These are phyloP conservation scores for Laticauda laticaudata DNA, from an alignment of 2,113 vertebrate genomes.

Conservation along the genomic window DNA sequence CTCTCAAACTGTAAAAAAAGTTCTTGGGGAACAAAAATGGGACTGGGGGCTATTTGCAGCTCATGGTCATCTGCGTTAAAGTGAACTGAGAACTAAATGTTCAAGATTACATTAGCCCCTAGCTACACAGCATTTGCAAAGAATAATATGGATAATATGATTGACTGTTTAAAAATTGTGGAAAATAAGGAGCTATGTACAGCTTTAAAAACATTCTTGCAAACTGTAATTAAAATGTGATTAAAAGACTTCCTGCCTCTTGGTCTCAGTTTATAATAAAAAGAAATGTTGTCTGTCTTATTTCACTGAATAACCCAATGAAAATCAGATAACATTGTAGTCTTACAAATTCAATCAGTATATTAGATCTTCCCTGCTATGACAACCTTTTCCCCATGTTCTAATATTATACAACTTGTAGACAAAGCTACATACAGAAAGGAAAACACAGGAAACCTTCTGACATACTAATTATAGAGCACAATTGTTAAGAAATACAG, in stretches of 20 bases:
- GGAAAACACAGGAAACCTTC: neutral
- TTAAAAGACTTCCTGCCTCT: neutral
- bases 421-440: neutral
- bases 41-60: neutral
- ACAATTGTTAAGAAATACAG: neutral
- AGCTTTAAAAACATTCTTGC: neutral
- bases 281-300: slow-evolving; percentile 10
- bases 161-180: neutral
- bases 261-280: neutral
- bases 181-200: neutral
- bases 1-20: neutral
- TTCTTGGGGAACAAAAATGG: neutral
- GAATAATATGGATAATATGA: neutral
- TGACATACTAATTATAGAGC: slow-evolving; percentile 25
- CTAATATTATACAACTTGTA: neutral
- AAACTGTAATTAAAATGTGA: neutral
- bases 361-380: slow-evolving; percentile 33
- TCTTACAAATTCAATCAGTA: neutral
- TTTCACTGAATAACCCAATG: neutral
- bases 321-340: neutral
- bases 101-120: neutral
- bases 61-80: neutral
- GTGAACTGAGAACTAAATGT: neutral
- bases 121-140: slow-evolving; percentile 8
- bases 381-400: neutral